Evolutionary conservation across 1,140 invertebrate genomes (phyloP), one percentile per base, ranked within the genome.

Genomic region (Drosophila busckii): DNA sequence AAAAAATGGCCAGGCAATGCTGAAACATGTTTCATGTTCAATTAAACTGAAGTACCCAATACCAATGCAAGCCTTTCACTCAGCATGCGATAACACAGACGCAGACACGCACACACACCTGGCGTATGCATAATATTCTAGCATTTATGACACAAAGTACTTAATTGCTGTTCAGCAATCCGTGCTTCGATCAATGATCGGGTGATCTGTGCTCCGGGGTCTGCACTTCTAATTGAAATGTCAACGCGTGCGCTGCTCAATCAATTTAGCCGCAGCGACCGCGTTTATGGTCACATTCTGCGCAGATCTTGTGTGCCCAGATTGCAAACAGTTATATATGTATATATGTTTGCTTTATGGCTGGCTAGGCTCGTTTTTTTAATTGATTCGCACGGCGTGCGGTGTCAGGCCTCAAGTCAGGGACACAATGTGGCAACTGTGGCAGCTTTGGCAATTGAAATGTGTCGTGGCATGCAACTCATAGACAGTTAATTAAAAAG

Each of bases 1-100:
- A 38, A n/a, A 2, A 22, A 19, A 55, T 10, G 20, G 31, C 22
- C 46, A 40, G 25, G 20, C 38, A 49, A 58, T 34, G 40, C 38
- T 56, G 45, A 59, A 58, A 63, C 54, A 59, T 52, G 54, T 64
- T 64, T 52, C 60, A 64, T 64, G 60, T 52, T 58, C 54, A 58
- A 59, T 59, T 59, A 59, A 64, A 46, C 48, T 52, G 44, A 23
- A 44, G 52, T 12, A 26, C 55, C 38, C 55, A 59, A 54, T 55
- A 46, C 35, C 59, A 62, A 49, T 52, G 53, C 58, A 40, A 63
- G 54, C 60, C 60, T 64, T 64, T 64, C 61, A 64, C 61, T 64
- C 29, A 16, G 26, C 23, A 16, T 10, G 12, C n/a, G 12, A n/a
- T 22, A 17, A 8, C 6, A 23, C 9, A 23, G 19, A 22, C 20